phyloP scores from a whole-genome alignment of 1,140 invertebrate species.

The Conus betulinus region DNA sequence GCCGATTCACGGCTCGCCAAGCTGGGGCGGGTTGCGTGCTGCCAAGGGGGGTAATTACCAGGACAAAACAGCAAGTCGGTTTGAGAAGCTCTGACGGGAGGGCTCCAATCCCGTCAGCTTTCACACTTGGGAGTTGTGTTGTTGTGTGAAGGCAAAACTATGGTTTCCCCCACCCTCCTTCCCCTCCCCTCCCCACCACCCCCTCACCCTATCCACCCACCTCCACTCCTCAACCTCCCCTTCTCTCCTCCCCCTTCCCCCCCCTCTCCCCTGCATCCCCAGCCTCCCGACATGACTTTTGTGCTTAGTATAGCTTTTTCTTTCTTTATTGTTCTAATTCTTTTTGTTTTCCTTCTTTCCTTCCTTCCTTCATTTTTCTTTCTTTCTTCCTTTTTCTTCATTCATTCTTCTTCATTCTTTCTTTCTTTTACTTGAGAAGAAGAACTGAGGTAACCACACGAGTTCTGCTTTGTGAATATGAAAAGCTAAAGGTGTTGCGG shows the following conservation, averaged over 20 bases:
- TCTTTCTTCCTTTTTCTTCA: neutral
- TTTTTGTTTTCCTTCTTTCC: too few relatives aligned
- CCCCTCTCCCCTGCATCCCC: neutral
- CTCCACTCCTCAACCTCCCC: neutral
- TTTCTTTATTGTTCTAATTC: too few relatives aligned
- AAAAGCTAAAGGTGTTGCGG: too few relatives aligned
- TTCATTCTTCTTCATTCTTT: neutral
- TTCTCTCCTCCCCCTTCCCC: neutral
- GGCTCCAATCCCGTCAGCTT: neutral
- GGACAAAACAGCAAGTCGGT: neutral
- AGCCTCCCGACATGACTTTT: neutral
- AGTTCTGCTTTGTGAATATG: too few relatives aligned
- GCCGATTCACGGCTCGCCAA: neutral
- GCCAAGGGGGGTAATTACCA: neutral
- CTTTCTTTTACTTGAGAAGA: neutral
- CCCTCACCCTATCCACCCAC: neutral
- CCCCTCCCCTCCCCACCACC: neutral
- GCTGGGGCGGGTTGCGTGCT: neutral
- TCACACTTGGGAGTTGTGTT: conserved; percentile 1
- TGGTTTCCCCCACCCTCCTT: neutral
- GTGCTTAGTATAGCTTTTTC: neutral
- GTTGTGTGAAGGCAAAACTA: too few relatives aligned
- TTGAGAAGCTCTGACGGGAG: neutral
- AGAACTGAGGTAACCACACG: too few relatives aligned
- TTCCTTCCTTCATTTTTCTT: neutral